Evolutionary conservation across 1,140 invertebrate genomes (phyloP).

Genomic region (Nautilus pompilius): DNA sequence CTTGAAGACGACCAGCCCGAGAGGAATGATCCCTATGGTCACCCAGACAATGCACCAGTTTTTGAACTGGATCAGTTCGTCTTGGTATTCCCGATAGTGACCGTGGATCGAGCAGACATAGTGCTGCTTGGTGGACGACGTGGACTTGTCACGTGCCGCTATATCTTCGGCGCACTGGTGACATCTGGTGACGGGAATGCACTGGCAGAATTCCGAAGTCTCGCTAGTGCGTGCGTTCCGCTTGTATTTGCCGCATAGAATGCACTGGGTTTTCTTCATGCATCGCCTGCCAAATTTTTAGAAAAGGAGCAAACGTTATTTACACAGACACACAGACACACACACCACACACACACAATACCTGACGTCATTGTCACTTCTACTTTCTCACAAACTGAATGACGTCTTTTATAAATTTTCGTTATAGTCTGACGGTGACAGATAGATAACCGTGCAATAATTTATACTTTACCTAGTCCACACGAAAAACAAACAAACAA

Average conservation of each 20-base stretch:
- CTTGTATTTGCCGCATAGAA: conserved; percentile 39
- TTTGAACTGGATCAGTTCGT: conserved; percentile 50
- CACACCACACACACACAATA: too few relatives aligned
- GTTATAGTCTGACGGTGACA: too few relatives aligned
- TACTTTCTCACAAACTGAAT: not conserved
- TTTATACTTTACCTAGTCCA: too few relatives aligned
- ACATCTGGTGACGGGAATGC: conserved; percentile 13
- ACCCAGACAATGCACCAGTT: conserved; percentile 51
- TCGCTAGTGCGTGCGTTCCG: not conserved
- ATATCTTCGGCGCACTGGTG: conserved; percentile 23
- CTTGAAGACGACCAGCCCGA: conserved; percentile 43
- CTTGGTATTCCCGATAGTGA: conserved; percentile 47
- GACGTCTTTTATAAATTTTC: too few relatives aligned
- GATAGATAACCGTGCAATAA: too few relatives aligned
- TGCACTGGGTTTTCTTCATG: conserved; percentile 22
- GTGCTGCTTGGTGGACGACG: conserved; percentile 31
- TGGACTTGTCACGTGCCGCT: conserved; percentile 9
- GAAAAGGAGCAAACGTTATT: too few relatives aligned
- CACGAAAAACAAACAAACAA: too few relatives aligned
- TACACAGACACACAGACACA: too few relatives aligned
- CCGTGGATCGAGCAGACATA: conserved; percentile 51
- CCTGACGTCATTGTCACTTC: too few relatives aligned
- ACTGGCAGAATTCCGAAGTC: conserved; percentile 8
- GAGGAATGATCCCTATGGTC: conserved; percentile 41
- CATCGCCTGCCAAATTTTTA: too few relatives aligned